Evolutionary conservation across 2,888 invertebrate genomes (phyloP).

Genomic region (Melinopterus prodromus): DNA sequence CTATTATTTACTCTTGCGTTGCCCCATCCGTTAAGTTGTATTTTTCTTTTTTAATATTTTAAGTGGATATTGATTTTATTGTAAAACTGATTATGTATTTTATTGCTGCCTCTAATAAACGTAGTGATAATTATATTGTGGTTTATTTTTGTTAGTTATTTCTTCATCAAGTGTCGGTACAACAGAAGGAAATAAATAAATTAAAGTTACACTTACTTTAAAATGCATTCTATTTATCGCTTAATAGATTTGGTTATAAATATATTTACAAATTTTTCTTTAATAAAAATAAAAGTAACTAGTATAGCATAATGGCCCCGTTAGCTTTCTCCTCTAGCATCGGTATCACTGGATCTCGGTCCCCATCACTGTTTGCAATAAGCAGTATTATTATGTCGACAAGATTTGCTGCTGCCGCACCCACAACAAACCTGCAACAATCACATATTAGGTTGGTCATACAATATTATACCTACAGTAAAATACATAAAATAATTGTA

Average conservation of each 20-base stretch:
- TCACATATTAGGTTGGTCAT: constrained; percentile 18
- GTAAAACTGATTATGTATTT: constrained; percentile 17
- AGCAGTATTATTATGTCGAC: constrained; percentile 78
- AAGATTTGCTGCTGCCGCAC: constrained; percentile 73
- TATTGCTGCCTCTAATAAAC: constrained; percentile 8
- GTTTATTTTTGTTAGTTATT: not conserved
- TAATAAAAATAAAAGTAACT: constrained; percentile 43
- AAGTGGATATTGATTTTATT: not conserved
- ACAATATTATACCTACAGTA: not conserved
- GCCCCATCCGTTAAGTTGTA: not conserved
- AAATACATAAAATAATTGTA: not conserved
- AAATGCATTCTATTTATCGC: constrained; percentile 40
- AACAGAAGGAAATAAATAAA: constrained; percentile 19
- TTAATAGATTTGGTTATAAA: constrained; percentile 27
- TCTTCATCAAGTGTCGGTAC: not conserved
- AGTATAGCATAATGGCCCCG: constrained; percentile 87
- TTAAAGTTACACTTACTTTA: not conserved
- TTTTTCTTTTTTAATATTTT: not conserved
- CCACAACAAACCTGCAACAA: constrained; percentile 73
- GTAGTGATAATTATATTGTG: not conserved
- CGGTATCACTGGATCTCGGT: constrained; percentile 71
- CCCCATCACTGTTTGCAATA: constrained; percentile 76
- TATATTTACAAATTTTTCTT: constrained; percentile 29
- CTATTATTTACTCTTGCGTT: not conserved
- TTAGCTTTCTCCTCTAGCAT: constrained; percentile 81